phyloP scores from a whole-genome alignment of 2,888 invertebrate genomes.

The Metallyticus violacea region DNA sequence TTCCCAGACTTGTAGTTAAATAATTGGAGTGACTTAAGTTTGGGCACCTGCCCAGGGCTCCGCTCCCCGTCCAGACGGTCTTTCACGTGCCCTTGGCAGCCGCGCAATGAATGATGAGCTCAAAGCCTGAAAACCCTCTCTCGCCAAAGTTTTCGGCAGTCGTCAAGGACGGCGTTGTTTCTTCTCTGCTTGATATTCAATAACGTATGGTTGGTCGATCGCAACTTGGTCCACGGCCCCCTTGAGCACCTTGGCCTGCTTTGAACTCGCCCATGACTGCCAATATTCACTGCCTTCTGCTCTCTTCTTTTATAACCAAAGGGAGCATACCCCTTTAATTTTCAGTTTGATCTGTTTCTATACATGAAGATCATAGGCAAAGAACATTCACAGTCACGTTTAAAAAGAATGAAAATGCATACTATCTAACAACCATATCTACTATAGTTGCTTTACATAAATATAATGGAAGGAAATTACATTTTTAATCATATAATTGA shows the following conservation, averaged over 20 bases:
- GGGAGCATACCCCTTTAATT: no score
- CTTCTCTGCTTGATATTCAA: neutral
- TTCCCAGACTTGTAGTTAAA: neutral
- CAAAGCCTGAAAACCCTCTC: neutral
- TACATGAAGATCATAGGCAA: no score
- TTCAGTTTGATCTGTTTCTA: no score
- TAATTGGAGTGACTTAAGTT: neutral
- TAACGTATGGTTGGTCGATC: neutral
- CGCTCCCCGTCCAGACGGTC: neutral
- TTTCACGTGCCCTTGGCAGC: neutral
- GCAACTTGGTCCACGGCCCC: neutral
- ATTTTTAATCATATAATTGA: no score
- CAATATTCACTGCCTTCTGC: neutral
- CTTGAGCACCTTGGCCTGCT: neutral
- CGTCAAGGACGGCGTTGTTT: neutral
- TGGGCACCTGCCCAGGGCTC: neutral
- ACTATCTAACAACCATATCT: no score
- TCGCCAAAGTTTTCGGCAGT: neutral
- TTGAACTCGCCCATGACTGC: neutral
- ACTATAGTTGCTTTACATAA: no score
- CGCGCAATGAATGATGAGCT: neutral
- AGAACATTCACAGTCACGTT: no score
- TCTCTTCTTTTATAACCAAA: no score
- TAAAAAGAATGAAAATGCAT: no score
- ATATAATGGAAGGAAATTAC: no score